Conservation (phyloP, 2,888 invertebrate genomes). For the Pinctada fucata region DNA sequence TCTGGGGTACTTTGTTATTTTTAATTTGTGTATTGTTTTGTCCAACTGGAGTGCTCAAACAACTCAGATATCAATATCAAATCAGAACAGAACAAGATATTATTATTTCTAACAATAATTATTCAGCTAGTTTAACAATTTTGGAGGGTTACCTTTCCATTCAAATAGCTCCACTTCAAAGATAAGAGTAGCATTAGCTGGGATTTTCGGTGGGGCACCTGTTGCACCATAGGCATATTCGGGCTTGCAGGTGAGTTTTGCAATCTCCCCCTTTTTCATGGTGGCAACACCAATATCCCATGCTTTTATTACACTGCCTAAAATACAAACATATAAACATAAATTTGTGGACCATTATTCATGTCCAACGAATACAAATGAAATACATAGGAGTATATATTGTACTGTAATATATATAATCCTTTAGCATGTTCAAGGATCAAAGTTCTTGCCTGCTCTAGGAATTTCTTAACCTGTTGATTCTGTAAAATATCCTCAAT, state of each 20-base stretch:
- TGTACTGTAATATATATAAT: background rate
- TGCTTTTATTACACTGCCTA: slow-evolving; percentile 91
- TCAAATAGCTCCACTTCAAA: slow-evolving; percentile 89
- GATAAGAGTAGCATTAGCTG: slow-evolving; percentile 89
- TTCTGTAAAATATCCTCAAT: too few relatives aligned
- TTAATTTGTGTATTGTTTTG: too few relatives aligned
- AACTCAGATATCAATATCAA: too few relatives aligned
- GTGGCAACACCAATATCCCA: slow-evolving; percentile 96
- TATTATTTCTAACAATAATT: too few relatives aligned
- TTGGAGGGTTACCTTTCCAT: slow-evolving; percentile 87
- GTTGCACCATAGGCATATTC: slow-evolving; percentile 92
- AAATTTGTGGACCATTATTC: background rate
- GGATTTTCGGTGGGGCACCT: slow-evolving; percentile 92
- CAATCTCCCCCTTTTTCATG: slow-evolving; percentile 94
- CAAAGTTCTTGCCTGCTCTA: too few relatives aligned
- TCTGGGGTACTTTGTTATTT: too few relatives aligned
- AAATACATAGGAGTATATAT: background rate
- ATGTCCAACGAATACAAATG: background rate
- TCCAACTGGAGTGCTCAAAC: too few relatives aligned
- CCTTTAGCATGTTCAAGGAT: too few relatives aligned
- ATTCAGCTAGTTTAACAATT: too few relatives aligned
- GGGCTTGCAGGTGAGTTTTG: slow-evolving; percentile 88
- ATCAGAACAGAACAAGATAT: too few relatives aligned
- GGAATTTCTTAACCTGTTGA: too few relatives aligned
- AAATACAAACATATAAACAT: background rate